Base-by-base conservation (phyloP, 1,140 invertebrate species). In the Hypothenemus hampei region DNA sequence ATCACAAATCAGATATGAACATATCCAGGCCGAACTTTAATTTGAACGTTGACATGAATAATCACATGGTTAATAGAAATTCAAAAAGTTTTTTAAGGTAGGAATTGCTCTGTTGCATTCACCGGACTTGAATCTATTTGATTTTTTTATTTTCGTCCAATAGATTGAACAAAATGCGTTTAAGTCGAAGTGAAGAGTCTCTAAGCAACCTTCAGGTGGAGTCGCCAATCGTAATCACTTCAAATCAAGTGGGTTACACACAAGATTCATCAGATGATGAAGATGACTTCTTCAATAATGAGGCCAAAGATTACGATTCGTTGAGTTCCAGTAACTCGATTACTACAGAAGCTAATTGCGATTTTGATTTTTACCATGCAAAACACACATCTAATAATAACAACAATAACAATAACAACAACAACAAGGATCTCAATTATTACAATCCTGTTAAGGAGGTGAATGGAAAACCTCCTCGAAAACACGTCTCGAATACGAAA, bases 301-400 rank as follows among this genome's bases (percentile, higher is more conserved):
- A 69, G 69, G 18, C 31, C 15, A 57, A 57, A 16, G 55, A 57
- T 8, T 81, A 77, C 35, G 79, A 79, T 48, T 78, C 75, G 7
- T 73, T 80, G 44, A 76, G 78, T 6, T 74, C 73, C 23, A 68
- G 68, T 39, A 78, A 77, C 58, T 83, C 81, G 5, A 81, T 81
- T 11, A 83, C 81, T 3, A 83, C 81, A 0, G 78, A 79, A 23
- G 81, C 80, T 8, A 83, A 82, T 59, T 79, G 82, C 58, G 81
- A 83, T 63, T 83, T 83, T 58, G 81, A 83, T 57, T 83, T 80
- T 64, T 82, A 77, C 57, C 76, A 78, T 29, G 64, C 51, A 19
- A 57, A 59, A 65, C 50, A 65, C 4, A 2, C 63, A 40, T 65
- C 60, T 13, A 3, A 16, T 29, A 26, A 19, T 11, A 41, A 23